Conservation (phyloP, 2,797 vertebrate genomes). For the Peromyscus nudipes region DNA sequence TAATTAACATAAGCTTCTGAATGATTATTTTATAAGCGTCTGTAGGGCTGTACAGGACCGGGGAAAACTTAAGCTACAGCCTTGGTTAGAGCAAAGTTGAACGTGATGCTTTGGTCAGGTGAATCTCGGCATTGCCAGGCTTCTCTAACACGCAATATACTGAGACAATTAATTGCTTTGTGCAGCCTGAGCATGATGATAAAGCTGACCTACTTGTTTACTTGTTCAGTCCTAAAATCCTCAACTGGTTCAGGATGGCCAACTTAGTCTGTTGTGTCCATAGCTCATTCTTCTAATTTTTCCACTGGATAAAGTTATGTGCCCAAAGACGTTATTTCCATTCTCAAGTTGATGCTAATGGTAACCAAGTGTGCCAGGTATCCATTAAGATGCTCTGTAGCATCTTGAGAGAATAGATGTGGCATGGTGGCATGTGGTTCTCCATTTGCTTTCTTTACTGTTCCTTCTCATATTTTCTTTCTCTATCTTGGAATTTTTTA, state of each 20-base stretch:
- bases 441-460: accelerated
- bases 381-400: not conserved
- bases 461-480: not conserved
- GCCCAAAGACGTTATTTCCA: not conserved
- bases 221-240: too few species aligned
- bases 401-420: not conserved
- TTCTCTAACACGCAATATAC: not conserved
- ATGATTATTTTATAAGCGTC: too few species aligned
- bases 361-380: not conserved
- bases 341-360: not conserved
- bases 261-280: not conserved
- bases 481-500: not conserved
- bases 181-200: not conserved
- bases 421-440: accelerated
- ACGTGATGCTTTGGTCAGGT: accelerated
- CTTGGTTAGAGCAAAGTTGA: accelerated
- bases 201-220: too few species aligned
- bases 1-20: too few species aligned
- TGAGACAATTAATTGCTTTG: too few species aligned
- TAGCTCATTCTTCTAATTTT: not conserved
- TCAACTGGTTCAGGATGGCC: too few species aligned
- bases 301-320: not conserved
- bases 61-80: too few species aligned
- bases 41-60: too few species aligned
- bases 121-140: not conserved